Base-by-base conservation (phyloP, 1,140 invertebrate genomes). In the Drosophila pandora region DNA sequence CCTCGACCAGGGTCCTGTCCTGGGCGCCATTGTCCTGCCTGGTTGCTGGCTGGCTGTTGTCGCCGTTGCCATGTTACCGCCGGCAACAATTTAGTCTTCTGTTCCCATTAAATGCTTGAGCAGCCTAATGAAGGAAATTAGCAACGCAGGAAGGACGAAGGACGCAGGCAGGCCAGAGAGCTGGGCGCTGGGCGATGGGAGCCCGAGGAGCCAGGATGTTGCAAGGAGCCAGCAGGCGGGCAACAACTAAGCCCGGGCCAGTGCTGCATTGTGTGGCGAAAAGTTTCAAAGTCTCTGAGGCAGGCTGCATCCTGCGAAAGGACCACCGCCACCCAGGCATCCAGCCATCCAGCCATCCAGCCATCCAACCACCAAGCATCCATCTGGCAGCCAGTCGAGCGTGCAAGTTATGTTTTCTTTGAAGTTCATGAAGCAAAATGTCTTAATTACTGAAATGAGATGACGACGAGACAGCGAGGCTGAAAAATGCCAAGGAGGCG, bases 91-190 rank as follows among this genome's bases (percentile, higher is more conserved):
- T 83, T 76, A 71, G 71, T 83, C 76, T 57, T 78, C 64, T 70
- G 75, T 83, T 75, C 61, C 65, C 67, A 67, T 83, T 76, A 84
- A 83, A 83, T 84, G 80, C 76, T 71, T 71, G 54, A 83, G 76
- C 80, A 78, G 76, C 74, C 83, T 83, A 84, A 83, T 83, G 80
- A 84, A 83, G 53, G 67, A 84, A 83, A 83, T 83, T 83, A 83
- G 80, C 80, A 84, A 43, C 54, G 71, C 57, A 79, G 43, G 64
- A 43, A 49, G 32, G 21, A 21, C 23, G n/a, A 8, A 22, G 8
- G 17, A 49, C 41, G 2, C 65, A 43, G 49, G 25, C 43, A 45
- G 17, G 17, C 17, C 17, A 17, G 17, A 1, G 17, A 17, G 17
- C 17, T 17, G 17, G 17, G 17, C 17, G 17, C 17, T 17, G 17